Evolutionary conservation across 2,797 vertebrate genomes (phyloP), one percentile per base, ranked within the genome.

Genomic region (Podarcis siculus): DNA sequence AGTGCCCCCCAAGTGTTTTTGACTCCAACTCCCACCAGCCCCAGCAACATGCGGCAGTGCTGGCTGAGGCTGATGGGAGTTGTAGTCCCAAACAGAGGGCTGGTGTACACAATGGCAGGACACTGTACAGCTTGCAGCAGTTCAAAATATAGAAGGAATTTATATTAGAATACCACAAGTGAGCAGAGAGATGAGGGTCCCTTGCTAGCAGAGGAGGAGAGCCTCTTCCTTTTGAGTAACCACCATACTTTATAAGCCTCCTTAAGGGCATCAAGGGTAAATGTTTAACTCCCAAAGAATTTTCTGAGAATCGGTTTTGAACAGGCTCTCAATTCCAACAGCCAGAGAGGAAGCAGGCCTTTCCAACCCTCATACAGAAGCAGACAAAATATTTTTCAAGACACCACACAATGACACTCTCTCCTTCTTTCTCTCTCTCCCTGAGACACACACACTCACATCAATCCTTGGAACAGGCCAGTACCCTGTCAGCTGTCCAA

Each of bases 241-340:
- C 58, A 67, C 35, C 55, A 45, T 39, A 17, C 55, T 15, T 21
- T 21, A 73, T 25, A 82, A 30, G 23, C 17, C 72, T 13, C 7
- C 64, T 58, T 8, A 12, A 71, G 42, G 3, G 75, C 80, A 32
- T 25, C 49, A 37, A 8, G 5, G 72, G 77, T 82, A 82, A 93
- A 37, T 89, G 69, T 88, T 93, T 90, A 92, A 90, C 91, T 25
- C 9, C 37, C 1, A 3, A 15, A 23, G 30, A 69, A 58, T 85
- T 17, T 1, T 0, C 39, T 9, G 19, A 4, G 42, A 9, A 8
- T n/a, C 8, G 42, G 15, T 64, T 35, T n/a, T 30, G 69, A 92
- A 69, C n/a, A 84, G 77, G 81, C 77, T 67, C 21, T 67, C 83
- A 7, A 0, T 61, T 35, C 0, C 0, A 0, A 76, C 0, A 49